Conservation (phyloP, 2,888 invertebrate genomes). For the Crepidodera aurea region DNA sequence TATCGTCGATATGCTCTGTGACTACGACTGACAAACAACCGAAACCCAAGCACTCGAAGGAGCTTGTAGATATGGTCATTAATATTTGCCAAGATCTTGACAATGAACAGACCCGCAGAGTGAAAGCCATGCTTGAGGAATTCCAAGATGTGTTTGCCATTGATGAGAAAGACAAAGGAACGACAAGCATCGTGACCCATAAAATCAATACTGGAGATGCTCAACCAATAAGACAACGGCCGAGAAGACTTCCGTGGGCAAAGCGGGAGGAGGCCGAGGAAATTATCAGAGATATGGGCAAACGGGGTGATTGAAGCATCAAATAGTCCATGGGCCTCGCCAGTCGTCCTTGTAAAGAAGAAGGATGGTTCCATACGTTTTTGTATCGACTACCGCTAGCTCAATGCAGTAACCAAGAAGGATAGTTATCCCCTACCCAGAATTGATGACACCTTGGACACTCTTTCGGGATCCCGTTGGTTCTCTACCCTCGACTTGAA, state of each 20-base stretch:
- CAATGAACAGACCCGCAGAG: too few species aligned
- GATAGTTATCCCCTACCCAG: constrained; percentile 29
- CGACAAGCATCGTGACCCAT: too few species aligned
- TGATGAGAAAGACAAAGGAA: too few species aligned
- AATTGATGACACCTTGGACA: constrained; percentile 40
- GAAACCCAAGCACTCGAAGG: neutral
- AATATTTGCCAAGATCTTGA: too few species aligned
- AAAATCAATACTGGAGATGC: too few species aligned
- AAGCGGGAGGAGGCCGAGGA: constrained; percentile 1
- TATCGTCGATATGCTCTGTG: too few species aligned
- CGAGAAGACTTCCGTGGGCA: constrained; percentile 3
- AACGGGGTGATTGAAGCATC: constrained; percentile 28
- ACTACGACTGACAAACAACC: too few species aligned
- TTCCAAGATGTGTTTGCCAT: too few species aligned
- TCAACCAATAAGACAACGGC: too few species aligned
- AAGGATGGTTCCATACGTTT: constrained; percentile 37
- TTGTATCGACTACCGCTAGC: constrained; percentile 38
- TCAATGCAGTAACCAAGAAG: constrained; percentile 34
- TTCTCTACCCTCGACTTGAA: constrained; percentile 32
- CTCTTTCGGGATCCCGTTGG: constrained; percentile 33
- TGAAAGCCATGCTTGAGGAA: too few species aligned
- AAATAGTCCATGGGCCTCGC: constrained; percentile 32
- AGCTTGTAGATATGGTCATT: neutral
- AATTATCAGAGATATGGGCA: constrained; percentile 4
- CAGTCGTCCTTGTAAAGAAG: constrained; percentile 41